A percentile compares a stretch with the other conserved stretches of the same genome.
These are phyloP conservation scores for Trematocara marginatum DNA, from an alignment of 2,113 vertebrate species.

Conservation along the genomic window DNA sequence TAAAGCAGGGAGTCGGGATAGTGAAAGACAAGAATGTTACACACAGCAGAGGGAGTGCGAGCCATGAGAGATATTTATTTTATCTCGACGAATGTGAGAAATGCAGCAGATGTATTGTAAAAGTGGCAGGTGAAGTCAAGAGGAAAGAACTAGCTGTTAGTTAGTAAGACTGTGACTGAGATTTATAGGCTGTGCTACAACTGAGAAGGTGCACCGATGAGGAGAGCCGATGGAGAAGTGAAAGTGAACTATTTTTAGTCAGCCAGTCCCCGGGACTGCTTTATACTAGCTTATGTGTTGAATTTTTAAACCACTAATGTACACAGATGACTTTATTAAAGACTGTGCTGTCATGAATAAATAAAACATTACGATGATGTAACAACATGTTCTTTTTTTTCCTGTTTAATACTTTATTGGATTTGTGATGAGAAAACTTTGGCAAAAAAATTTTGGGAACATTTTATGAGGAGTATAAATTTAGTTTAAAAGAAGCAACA, in stretches of 20 bases:
- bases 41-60: neutral
- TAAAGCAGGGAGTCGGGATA: neutral
- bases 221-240: neutral
- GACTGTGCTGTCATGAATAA: constrained; percentile 1
- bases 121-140: neutral
- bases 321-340: neutral
- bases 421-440: neutral
- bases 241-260: neutral
- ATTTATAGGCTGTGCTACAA: neutral
- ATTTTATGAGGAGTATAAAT: constrained; percentile 27
- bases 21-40: neutral
- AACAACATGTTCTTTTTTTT: neutral
- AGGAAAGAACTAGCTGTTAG: neutral
- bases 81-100: constrained; percentile 6
- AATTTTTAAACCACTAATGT: neutral
- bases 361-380: constrained; percentile 15
- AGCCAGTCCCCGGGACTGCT: neutral
- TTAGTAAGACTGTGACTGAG: neutral
- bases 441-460: neutral
- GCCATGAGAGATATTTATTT: neutral
- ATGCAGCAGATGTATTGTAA: neutral
- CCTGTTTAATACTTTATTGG: neutral
- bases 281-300: neutral
- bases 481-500: neutral
- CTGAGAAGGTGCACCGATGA: neutral